Base-by-base conservation (phyloP, 2,797 vertebrate species). In the Gila robusta region DNA sequence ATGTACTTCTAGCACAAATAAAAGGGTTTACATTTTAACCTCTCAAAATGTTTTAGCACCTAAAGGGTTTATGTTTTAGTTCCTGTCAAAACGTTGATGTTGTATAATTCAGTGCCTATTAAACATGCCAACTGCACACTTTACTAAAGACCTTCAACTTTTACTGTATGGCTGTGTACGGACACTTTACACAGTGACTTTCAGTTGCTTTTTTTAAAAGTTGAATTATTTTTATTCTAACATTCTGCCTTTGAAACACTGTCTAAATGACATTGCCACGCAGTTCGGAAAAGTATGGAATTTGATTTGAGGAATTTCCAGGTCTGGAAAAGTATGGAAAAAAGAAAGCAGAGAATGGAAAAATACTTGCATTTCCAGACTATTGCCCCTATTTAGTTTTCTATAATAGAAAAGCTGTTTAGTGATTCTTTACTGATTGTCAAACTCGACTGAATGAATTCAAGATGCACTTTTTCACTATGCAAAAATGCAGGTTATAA, bases 221-320 rank as follows among this genome's bases (percentile, higher is more conserved):
- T 5, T 39, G 21, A 39, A 59, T 78, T 78, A 59, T 78, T 59
- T 78, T 78, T 59, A 59, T 56, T 32, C 23, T 56, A 19, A 23
- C 5, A 37, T 37, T 21, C 74, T 78, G 21, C 52, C 74, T 78
- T 78, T 59, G 52, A 39, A 78, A 59, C 74, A 14, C 73, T 76
- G 21, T 37, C 21, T 78, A 6, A 56, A 79, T 79, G 54, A 59
- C 54, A 26, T 62, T 54, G 2, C 21, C 47, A 49, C 5, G 16
- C 47, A 49, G 47, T 17, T 49, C 17, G 16, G 4, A 49, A 49
- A 49, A 16, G 4, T 16, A 16, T 49, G 16, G 47, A 49, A 49
- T 49, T 49, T 49, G 47, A 49, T 17, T 49, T 17, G 5, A 49
- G 47, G 1, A 6, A 17, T 49, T 16, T 47, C 47, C 1, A 5